A percentile compares a stretch with the other conserved stretches of the same genome.
Evolutionary conservation across 2,113 vertebrate species (phyloP).

Genomic region (Raja brachyura): DNA sequence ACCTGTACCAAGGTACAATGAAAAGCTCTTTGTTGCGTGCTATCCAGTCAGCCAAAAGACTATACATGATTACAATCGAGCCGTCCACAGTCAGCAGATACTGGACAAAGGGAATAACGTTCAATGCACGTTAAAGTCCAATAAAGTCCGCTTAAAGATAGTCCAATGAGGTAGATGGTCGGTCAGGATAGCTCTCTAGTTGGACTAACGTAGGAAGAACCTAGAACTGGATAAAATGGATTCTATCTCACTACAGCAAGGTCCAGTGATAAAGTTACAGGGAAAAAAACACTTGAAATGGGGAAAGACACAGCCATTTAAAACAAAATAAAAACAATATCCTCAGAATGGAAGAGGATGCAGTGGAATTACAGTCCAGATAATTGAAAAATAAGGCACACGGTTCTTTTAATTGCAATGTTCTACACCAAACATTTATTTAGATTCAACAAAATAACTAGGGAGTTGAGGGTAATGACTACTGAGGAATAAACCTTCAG

Average conservation of each 20-base stretch:
- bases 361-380: constrained; percentile 17
- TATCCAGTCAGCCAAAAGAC: no score
- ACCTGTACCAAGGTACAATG: no score
- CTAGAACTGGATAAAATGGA: neutral
- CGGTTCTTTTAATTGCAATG: constrained; percentile 12
- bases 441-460: constrained; percentile 18
- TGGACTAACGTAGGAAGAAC: neutral
- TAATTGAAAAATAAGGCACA: constrained; percentile 9
- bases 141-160: no score
- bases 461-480: neutral
- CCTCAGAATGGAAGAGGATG: constrained; percentile 15
- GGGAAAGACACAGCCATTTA: neutral
- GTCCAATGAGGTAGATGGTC: no score
- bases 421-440: neutral
- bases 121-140: no score
- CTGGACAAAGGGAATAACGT: no score
- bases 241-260: neutral
- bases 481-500: constrained; percentile 1
- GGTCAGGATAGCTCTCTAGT: no score
- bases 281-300: neutral
- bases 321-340: constrained; percentile 1
- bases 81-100: no score
- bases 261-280: neutral
- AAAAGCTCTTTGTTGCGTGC: no score
- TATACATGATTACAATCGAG: no score